Evolutionary conservation across 2,113 vertebrate species (phyloP).

Genomic region (Notarius lentiginosus): DNA sequence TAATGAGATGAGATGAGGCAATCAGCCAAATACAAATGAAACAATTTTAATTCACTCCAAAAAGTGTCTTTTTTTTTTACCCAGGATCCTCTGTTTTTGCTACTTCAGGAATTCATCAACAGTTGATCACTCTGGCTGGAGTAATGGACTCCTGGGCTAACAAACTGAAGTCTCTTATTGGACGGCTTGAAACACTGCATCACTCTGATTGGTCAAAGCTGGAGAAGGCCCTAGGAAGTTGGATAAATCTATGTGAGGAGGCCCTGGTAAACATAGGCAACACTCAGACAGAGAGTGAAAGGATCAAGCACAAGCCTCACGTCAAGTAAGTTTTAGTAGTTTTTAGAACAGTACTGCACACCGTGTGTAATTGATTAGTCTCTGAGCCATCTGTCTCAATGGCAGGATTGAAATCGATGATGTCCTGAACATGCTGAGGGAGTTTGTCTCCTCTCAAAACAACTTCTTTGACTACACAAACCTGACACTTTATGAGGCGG

Average conservation of each 20-base stretch:
- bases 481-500: conserved; percentile 64
- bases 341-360: neutral
- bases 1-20: too few relatives aligned
- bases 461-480: conserved; percentile 65
- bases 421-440: conserved; percentile 52
- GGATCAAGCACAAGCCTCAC: conserved; percentile 38
- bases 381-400: conserved; percentile 11
- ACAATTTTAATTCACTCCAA: neutral
- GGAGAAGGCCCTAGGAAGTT: conserved; percentile 59
- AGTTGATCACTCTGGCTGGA: conserved; percentile 65
- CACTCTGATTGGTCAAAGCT: conserved; percentile 68
- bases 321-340: conserved; percentile 59
- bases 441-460: conserved; percentile 59
- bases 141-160: conserved; percentile 70
- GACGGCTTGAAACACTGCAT: conserved; percentile 3
- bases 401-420: conserved; percentile 58
- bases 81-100: neutral
- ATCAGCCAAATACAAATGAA: neutral
- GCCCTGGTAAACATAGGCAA: conserved; percentile 50
- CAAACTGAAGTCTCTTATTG: conserved; percentile 56
- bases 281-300: conserved; percentile 53
- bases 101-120: conserved; percentile 67
- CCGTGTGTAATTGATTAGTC: neutral
- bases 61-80: neutral
- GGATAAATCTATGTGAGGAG: conserved; percentile 65